Evolutionary conservation across 2,113 vertebrate genomes (phyloP).

Genomic region (Dermatemys mawii): DNA sequence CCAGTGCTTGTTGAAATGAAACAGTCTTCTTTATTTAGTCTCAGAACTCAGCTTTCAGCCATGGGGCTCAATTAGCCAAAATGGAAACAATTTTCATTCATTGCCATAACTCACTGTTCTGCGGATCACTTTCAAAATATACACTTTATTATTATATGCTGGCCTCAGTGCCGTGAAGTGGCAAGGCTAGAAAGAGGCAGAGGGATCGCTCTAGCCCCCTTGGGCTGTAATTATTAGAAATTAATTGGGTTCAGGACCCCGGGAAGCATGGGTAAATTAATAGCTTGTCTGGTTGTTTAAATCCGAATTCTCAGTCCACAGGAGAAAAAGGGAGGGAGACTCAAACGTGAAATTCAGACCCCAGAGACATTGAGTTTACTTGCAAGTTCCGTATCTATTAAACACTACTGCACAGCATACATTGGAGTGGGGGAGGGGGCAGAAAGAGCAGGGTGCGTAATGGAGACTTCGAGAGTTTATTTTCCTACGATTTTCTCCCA

Average conservation of each 20-base stretch:
- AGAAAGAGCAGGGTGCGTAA: slow-evolving; percentile 29
- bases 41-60: slow-evolving; percentile 81
- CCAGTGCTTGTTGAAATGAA: slow-evolving; percentile 77
- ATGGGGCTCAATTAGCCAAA: slow-evolving; percentile 91
- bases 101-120: slow-evolving; percentile 90
- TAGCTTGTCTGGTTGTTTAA: slow-evolving; percentile 87
- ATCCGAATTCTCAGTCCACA: slow-evolving; percentile 83
- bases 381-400: slow-evolving; percentile 64
- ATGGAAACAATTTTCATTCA: slow-evolving; percentile 93
- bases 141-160: slow-evolving; percentile 89
- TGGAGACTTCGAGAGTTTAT: slow-evolving; percentile 64
- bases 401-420: slow-evolving; percentile 65
- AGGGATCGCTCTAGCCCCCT: slow-evolving; percentile 83
- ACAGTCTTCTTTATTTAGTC: slow-evolving; percentile 81
- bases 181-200: slow-evolving; percentile 81
- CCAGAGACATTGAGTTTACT: slow-evolving; percentile 57
- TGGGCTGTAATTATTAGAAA: slow-evolving; percentile 96
- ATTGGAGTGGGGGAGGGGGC: slow-evolving; percentile 54
- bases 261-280: slow-evolving; percentile 87
- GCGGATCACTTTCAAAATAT: slow-evolving; percentile 85
- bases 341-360: slow-evolving; percentile 68
- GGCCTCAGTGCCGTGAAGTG: slow-evolving; percentile 85
- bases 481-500: slow-evolving; percentile 73
- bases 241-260: slow-evolving; percentile 95
- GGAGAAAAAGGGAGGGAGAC: slow-evolving; percentile 76